Percentiles rank a stretch among this genome's conserved stretches.
Conservation (phyloP, 1,140 invertebrate genomes). For the Lethrus apterus region DNA sequence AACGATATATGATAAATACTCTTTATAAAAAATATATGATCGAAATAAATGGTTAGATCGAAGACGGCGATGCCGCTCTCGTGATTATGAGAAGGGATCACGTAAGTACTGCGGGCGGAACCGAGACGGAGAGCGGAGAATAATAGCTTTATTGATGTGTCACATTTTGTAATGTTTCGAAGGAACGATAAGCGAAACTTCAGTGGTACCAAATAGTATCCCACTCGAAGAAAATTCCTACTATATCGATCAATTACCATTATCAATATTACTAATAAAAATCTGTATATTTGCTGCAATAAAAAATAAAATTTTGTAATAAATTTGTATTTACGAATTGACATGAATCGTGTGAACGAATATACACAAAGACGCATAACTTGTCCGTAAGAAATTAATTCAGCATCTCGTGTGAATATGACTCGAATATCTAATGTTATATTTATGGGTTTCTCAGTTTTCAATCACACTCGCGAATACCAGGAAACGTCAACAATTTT, state of each 20-base stretch:
- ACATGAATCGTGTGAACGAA: too few species aligned
- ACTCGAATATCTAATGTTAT: too few species aligned
- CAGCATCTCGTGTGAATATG: too few species aligned
- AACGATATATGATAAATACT: conserved; percentile 32
- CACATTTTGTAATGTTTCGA: conserved; percentile 25
- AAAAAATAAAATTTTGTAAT: too few species aligned
- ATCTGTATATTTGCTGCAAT: too few species aligned
- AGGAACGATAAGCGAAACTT: not conserved
- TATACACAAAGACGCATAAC: too few species aligned
- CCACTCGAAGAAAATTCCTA: not conserved
- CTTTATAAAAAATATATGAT: conserved; percentile 32
- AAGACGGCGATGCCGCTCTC: conserved; percentile 32
- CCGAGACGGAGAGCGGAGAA: conserved; percentile 26
- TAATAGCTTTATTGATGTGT: conserved; percentile 39
- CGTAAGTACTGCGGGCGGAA: conserved; percentile 9
- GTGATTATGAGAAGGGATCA: conserved; percentile 28
- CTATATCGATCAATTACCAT: not conserved
- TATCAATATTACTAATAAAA: not conserved
- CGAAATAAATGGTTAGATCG: conserved; percentile 36
- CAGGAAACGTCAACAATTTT: too few species aligned
- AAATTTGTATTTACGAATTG: too few species aligned
- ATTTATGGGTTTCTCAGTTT: too few species aligned
- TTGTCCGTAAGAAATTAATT: too few species aligned
- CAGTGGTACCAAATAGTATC: too few species aligned
- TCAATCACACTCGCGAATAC: too few species aligned